phyloP scores from a whole-genome alignment of 2,797 vertebrate genomes.

The Gymnodraco acuticeps region DNA sequence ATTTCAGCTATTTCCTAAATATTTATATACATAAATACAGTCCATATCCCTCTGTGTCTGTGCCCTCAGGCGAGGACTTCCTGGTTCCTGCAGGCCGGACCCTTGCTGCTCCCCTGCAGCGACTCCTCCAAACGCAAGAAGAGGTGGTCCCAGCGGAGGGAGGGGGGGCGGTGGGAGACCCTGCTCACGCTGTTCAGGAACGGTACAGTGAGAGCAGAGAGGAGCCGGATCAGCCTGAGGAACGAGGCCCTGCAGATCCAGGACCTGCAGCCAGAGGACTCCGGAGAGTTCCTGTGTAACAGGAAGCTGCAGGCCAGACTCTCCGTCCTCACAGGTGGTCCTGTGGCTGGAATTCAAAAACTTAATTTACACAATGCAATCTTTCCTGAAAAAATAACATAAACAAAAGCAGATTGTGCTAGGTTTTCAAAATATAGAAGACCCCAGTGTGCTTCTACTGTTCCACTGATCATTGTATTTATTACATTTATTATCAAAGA shows the following conservation, averaged over 20 bases:
- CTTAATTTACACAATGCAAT: not conserved
- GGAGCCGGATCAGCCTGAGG: constrained; percentile 52
- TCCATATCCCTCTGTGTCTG: not conserved
- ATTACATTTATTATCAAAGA: too few species aligned
- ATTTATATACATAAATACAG: too few species aligned
- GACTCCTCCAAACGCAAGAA: constrained; percentile 48
- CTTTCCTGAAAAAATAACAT: too few species aligned
- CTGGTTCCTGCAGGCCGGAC: constrained; percentile 58
- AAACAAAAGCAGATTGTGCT: too few species aligned
- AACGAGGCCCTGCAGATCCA: constrained; percentile 66
- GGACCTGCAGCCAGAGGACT: constrained; percentile 64
- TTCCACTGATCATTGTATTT: too few species aligned
- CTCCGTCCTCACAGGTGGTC: constrained; percentile 49
- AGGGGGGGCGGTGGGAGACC: constrained; percentile 4
- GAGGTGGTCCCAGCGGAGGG: constrained; percentile 57
- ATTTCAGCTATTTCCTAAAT: too few species aligned
- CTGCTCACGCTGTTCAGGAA: constrained; percentile 73
- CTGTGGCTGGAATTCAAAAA: not conserved
- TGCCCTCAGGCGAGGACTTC: constrained; percentile 49
- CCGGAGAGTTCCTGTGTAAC: constrained; percentile 72
- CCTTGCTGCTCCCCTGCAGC: constrained; percentile 74
- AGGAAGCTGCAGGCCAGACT: constrained; percentile 41
- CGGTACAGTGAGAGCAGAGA: constrained; percentile 54
- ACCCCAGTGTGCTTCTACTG: too few species aligned
- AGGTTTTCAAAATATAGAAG: too few species aligned